Conservation (phyloP, 2,113 vertebrate species). For the Collichthys lucidus region DNA sequence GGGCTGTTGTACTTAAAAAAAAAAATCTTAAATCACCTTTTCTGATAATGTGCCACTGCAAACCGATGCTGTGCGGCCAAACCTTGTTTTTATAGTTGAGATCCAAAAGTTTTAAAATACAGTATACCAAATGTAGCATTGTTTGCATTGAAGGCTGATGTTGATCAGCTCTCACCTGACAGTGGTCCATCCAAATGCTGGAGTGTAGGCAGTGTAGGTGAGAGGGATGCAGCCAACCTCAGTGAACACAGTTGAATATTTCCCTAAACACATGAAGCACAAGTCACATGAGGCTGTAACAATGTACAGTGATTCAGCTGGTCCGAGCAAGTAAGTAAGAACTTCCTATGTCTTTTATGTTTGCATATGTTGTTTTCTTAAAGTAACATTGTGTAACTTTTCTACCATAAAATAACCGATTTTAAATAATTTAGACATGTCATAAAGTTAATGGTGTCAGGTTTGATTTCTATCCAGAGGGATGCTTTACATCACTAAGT, state of each 20-base stretch:
- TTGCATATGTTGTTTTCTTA: too few relatives aligned
- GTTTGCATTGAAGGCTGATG: neutral
- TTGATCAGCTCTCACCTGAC: slow-evolving; percentile 52
- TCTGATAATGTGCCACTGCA: too few relatives aligned
- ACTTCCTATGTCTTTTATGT: neutral
- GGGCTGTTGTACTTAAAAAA: too few relatives aligned
- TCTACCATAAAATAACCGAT: too few relatives aligned
- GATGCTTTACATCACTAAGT: too few relatives aligned
- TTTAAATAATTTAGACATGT: too few relatives aligned
- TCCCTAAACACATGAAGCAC: slow-evolving; percentile 25
- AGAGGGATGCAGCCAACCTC: slow-evolving; percentile 67
- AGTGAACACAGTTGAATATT: slow-evolving; percentile 32
- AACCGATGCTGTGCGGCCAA: neutral
- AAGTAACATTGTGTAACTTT: too few relatives aligned
- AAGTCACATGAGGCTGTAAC: neutral
- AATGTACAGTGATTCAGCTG: neutral
- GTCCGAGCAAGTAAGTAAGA: neutral
- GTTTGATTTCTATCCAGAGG: too few relatives aligned
- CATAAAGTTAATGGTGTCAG: too few relatives aligned
- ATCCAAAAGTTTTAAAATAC: neutral
- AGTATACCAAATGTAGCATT: neutral
- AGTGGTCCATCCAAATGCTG: slow-evolving; percentile 48
- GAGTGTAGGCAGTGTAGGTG: slow-evolving; percentile 1
- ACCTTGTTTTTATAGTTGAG: neutral
- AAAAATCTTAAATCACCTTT: too few relatives aligned